Percentiles rank a stretch among this genome's conserved stretches.
Evolutionary conservation across 2,888 invertebrate genomes (phyloP).

Genomic region (Parnassius apollo): DNA sequence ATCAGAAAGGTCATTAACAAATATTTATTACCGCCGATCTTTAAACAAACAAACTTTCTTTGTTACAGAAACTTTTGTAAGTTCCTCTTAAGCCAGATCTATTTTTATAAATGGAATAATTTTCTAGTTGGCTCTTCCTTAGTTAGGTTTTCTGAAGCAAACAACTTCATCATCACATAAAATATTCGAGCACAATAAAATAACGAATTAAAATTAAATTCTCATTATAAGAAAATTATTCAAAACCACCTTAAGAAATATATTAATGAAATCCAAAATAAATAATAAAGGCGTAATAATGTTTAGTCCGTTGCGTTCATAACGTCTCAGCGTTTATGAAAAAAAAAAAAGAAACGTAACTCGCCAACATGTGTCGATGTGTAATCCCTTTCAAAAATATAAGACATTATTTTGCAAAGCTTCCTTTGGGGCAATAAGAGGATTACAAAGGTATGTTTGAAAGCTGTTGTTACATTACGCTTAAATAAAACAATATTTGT

Average conservation of each 20-base stretch:
- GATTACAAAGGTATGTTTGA: conserved; percentile 5
- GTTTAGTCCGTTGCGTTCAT: no score
- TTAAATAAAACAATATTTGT: background rate
- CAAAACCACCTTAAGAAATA: no score
- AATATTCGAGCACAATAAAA: background rate
- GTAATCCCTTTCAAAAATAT: conserved; percentile 7
- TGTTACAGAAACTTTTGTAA: background rate
- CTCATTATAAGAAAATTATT: no score
- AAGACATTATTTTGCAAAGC: conserved; percentile 3
- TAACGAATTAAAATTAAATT: background rate
- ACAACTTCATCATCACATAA: no score
- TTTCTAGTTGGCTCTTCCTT: background rate
- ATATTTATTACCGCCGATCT: background rate
- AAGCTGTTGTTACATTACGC: conserved; percentile 1
- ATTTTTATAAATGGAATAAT: background rate
- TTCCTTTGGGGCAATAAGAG: conserved; percentile 4
- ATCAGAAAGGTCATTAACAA: background rate
- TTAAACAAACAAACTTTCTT: background rate
- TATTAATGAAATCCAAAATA: no score
- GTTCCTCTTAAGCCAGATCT: background rate
- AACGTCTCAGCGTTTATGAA: no score
- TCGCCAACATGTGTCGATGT: background rate
- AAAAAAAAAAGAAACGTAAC: no score
- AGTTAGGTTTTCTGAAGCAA: background rate
- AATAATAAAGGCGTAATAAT: no score